Percentiles rank a stretch among this genome's conserved stretches.
phyloP scores from a whole-genome alignment of 1,140 invertebrate species.

The Drosophila dunni region DNA sequence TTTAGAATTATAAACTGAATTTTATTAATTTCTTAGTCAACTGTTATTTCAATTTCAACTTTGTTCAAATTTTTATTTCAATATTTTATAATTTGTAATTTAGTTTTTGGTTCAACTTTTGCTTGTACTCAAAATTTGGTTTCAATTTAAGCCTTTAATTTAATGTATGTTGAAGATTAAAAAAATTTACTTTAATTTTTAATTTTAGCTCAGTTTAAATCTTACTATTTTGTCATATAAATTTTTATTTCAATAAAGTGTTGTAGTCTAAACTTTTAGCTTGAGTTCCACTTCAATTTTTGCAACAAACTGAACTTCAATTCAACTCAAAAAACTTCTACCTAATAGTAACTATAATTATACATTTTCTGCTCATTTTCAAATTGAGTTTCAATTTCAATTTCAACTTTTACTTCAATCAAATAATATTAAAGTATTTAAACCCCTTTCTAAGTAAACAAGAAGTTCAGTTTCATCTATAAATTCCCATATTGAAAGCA shows the following conservation, averaged over 20 bases:
- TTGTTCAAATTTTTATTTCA: neutral
- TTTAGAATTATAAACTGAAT: too few species aligned
- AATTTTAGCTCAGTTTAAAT: neutral
- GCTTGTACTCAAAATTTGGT: neutral
- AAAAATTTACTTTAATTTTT: neutral
- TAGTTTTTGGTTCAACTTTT: neutral
- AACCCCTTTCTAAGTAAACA: too few species aligned
- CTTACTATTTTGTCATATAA: neutral
- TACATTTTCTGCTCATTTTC: neutral
- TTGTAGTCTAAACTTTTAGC: too few species aligned
- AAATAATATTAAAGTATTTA: neutral
- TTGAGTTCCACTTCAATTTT: too few species aligned
- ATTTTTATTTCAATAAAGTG: neutral
- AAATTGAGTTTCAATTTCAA: neutral
- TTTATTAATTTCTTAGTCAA: too few species aligned
- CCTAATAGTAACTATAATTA: too few species aligned
- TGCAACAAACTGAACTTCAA: too few species aligned
- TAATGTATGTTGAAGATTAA: neutral
- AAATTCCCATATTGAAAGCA: neutral
- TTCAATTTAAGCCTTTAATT: neutral
- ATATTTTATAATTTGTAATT: neutral
- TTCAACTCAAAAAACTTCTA: too few species aligned
- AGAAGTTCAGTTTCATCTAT: neutral
- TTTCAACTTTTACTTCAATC: neutral
- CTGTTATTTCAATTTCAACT: neutral